Base-by-base conservation (phyloP, 2,888 invertebrate species). In the Stenodera caucasica region DNA sequence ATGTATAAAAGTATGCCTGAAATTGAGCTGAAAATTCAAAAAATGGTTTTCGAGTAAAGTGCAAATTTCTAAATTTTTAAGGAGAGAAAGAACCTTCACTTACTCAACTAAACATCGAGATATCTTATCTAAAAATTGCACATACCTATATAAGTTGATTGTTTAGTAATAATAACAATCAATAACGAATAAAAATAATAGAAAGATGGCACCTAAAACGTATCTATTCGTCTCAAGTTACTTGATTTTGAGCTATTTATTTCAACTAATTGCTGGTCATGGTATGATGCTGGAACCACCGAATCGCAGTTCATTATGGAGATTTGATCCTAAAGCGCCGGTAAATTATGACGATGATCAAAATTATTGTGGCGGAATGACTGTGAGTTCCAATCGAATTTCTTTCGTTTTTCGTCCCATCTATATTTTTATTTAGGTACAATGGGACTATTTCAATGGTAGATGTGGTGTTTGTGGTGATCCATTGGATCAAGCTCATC, bases 391-490 rank as follows among this genome's bases (percentile, higher is more conserved):
- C n/a, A 15, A 50, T 21, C 9, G 21, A 15, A 45, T 32, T 29
- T 23, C 2, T 15, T 55, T 35, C 18, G 8, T 29, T 30, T 2
- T 2, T 50, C 37, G 2, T 37, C 37, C 6, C 2, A 37, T n/a
- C n/a, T n/a, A n/a, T 14, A n/a, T 51, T 2, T 29, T 30, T 2
- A 11, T 2, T 3, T 60, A 82, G 82, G 64, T 70, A 14, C 84
- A 84, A 75, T 82, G 81, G 75, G 37, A 68, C 2, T 62, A 69
- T 21, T 77, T 82, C 61, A 72, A 70, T 1, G 85, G 84, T 1
- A 78, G 78, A 53, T 86, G 86, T 66, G 86, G 86, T 0, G 66
- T 81, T 0, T 86, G 86, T 65, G 86, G 86, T 2, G 86, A 86
- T 70, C 74, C 80, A 61, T 85, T 79, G 62, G 72, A 77, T 2